phyloP scores from a whole-genome alignment of 2,113 vertebrate genomes.

The Cercopithecus mona region DNA sequence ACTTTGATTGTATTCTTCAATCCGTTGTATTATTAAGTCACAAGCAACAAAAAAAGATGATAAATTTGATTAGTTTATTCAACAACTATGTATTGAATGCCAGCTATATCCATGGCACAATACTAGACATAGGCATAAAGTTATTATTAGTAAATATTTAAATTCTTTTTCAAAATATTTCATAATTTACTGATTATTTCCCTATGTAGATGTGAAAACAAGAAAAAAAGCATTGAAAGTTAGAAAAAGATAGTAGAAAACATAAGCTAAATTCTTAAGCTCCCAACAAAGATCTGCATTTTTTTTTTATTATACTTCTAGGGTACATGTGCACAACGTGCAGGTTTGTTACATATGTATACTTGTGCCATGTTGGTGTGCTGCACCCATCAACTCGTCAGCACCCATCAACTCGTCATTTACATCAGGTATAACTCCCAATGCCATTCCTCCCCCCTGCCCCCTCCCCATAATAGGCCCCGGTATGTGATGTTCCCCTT shows the following conservation, averaged over 20 bases:
- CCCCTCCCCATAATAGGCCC: too few species aligned
- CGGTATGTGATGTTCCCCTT: too few species aligned
- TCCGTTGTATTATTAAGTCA: background rate
- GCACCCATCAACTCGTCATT: too few species aligned
- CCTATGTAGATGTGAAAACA: background rate
- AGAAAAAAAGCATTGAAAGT: background rate
- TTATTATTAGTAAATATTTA: background rate
- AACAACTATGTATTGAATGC: background rate
- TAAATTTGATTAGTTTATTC: slow-evolving; percentile 15
- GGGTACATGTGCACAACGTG: too few species aligned
- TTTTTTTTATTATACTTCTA: background rate
- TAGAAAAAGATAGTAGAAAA: background rate
- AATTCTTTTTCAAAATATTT: background rate
- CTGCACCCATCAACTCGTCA: too few species aligned
- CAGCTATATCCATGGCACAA: background rate
- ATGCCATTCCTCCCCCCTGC: too few species aligned
- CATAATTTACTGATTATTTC: background rate
- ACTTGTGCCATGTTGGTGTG: too few species aligned
- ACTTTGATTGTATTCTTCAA: slow-evolving; percentile 11
- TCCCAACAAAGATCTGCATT: background rate
- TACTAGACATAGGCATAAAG: background rate
- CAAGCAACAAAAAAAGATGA: slow-evolving; percentile 13
- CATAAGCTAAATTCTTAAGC: background rate
- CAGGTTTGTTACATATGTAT: too few species aligned
- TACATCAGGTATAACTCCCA: too few species aligned